Percentiles rank a stretch among this genome's conserved stretches.
Evolutionary conservation across 2,888 invertebrate species (phyloP).

Genomic region (Nowickia ferox): DNA sequence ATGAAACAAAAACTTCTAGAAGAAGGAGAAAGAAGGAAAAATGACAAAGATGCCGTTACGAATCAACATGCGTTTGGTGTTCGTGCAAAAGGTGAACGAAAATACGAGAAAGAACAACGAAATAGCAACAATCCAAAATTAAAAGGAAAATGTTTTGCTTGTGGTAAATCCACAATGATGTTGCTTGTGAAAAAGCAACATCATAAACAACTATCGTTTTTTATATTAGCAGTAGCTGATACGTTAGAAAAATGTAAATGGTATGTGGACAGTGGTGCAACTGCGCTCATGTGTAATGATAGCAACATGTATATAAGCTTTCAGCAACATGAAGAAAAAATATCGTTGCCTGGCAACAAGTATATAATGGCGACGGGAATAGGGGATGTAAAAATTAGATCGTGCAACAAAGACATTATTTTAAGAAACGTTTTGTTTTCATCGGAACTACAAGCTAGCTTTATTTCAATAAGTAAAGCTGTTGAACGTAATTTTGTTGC

Average conservation of each 20-base stretch:
- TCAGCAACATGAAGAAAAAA: conserved; percentile 4
- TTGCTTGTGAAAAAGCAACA: background rate
- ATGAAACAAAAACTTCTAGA: conserved; percentile 48
- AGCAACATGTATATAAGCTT: background rate
- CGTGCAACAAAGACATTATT: conserved; percentile 1
- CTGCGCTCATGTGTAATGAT: conserved; percentile 1
- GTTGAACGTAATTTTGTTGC: conserved; percentile 23
- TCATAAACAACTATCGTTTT: background rate
- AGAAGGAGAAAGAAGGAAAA: conserved; percentile 27
- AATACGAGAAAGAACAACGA: conserved; percentile 13
- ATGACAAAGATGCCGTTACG: background rate
- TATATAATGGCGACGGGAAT: conserved; percentile 29
- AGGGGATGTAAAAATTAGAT: conserved; percentile 33
- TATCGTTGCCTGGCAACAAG: background rate
- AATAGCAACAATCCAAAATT: no score
- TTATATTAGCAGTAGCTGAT: background rate
- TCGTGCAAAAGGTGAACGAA: background rate
- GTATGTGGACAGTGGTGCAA: conserved; percentile 5
- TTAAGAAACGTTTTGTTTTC: conserved; percentile 52
- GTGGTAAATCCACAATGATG: no score
- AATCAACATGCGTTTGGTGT: background rate
- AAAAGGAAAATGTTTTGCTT: no score
- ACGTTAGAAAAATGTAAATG: background rate
- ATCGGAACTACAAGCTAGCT: conserved; percentile 52
- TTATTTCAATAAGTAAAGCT: conserved; percentile 51